phyloP scores from a whole-genome alignment of 1,140 invertebrate species.

The Brachionus paranguensis region DNA sequence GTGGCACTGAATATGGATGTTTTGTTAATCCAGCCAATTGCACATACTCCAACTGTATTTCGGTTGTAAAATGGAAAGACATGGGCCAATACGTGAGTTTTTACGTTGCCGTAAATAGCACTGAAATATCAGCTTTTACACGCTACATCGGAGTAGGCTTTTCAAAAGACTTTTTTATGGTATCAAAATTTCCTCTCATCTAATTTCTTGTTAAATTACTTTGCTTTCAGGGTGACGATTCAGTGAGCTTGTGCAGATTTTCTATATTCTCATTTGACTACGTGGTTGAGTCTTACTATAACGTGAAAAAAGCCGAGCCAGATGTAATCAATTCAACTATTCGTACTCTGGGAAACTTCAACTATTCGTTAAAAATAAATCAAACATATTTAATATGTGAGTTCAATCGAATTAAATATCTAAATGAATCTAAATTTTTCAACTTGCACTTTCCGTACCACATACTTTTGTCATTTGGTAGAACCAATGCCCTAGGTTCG shows the following conservation, averaged over 20 bases:
- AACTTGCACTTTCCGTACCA: slow-evolving; percentile 8
- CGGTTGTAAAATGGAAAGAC: slow-evolving; percentile 14
- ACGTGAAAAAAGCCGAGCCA: not conserved
- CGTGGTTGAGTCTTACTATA: slow-evolving; percentile 24
- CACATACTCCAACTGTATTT: not conserved
- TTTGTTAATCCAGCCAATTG: slow-evolving; percentile 18
- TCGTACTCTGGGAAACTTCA: not conserved
- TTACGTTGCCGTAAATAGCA: not conserved
- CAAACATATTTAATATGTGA: slow-evolving; percentile 23
- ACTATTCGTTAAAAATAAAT: not conserved
- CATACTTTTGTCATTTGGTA: slow-evolving; percentile 3
- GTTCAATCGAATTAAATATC: not conserved
- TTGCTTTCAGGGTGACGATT: not conserved
- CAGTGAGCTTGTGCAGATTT: slow-evolving; percentile 5
- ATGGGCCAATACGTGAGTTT: not conserved
- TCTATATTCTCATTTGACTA: not conserved
- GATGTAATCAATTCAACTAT: not conserved
- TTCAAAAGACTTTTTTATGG: slow-evolving; percentile 11
- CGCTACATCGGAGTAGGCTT: slow-evolving; percentile 1
- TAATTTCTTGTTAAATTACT: not conserved
- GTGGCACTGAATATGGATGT: not conserved
- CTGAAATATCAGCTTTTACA: not conserved
- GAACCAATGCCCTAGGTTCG: not conserved
- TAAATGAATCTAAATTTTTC: not conserved
- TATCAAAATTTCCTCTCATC: not conserved